Percentiles rank a stretch among this genome's conserved stretches.
phyloP scores from a whole-genome alignment of 1,140 invertebrate genomes.

The Sinella curviseta region DNA sequence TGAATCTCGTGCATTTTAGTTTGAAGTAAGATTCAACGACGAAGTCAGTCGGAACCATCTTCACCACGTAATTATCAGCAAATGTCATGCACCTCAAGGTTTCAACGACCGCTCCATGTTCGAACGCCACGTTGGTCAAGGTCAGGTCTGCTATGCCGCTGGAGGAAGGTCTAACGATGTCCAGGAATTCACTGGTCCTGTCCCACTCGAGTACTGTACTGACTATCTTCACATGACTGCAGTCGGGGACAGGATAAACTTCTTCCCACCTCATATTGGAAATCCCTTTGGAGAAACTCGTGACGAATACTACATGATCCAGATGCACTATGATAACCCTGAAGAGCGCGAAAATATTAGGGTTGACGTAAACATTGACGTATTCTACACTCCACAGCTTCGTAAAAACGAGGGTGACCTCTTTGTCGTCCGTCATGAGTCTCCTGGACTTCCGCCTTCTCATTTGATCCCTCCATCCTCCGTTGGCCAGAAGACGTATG shows the following conservation, averaged over 20 bases:
- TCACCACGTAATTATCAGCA: no score
- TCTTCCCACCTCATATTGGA: conserved; percentile 78
- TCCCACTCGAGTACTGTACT: neutral
- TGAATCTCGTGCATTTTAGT: neutral
- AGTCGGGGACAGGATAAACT: neutral
- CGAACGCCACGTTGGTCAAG: no score
- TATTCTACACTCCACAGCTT: conserved; percentile 61
- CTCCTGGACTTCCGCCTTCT: neutral
- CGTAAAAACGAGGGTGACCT: neutral
- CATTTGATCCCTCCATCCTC: neutral
- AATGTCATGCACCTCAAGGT: no score
- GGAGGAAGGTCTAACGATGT: no score
- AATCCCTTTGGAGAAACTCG: conserved; percentile 70
- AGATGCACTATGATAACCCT: conserved; percentile 68
- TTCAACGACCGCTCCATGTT: no score
- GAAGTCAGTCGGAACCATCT: no score
- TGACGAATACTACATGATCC: conserved; percentile 77
- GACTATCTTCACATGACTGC: no score
- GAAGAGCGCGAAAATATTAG: conserved; percentile 59
- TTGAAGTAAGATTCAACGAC: no score
- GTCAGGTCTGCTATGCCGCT: no score
- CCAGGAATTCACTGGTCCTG: neutral
- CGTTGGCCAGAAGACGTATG: neutral
- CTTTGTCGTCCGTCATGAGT: neutral
- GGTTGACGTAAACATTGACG: conserved; percentile 67